phyloP scores from a whole-genome alignment of 2,113 vertebrate genomes.

The Numenius arquata region DNA sequence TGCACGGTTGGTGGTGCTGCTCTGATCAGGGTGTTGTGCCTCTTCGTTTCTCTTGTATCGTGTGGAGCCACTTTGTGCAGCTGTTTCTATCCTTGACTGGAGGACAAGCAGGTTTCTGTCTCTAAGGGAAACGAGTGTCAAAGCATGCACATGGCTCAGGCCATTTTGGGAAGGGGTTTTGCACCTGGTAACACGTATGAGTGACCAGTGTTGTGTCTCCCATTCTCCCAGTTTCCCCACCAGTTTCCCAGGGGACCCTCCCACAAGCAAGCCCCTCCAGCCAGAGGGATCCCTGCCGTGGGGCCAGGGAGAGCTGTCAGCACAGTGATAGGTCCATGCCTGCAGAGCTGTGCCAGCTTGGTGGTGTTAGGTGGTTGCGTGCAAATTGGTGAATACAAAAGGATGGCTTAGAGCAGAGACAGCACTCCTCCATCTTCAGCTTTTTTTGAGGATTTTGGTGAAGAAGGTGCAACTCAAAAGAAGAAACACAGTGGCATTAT shows the following conservation, averaged over 20 bases:
- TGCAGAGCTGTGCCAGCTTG: neutral
- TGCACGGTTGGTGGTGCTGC: neutral
- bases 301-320: neutral
- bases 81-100: neutral
- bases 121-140: neutral
- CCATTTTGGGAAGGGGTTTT: neutral
- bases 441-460: neutral
- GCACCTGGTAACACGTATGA: neutral
- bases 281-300: neutral
- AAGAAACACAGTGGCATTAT: accelerated
- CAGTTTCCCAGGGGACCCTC: neutral
- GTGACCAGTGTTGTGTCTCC: neutral
- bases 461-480: neutral
- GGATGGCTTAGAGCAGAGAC: neutral
- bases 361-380: neutral
- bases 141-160: neutral
- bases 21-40: neutral
- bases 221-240: neutral
- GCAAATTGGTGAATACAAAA: neutral
- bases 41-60: neutral
- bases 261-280: accelerated
- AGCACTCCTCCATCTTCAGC: accelerated
- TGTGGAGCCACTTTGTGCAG: neutral
- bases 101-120: neutral
- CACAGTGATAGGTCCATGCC: accelerated